These are phyloP conservation scores for Tipula vernalis DNA, from an alignment of 2,888 invertebrate genomes.

Conservation along the genomic window DNA sequence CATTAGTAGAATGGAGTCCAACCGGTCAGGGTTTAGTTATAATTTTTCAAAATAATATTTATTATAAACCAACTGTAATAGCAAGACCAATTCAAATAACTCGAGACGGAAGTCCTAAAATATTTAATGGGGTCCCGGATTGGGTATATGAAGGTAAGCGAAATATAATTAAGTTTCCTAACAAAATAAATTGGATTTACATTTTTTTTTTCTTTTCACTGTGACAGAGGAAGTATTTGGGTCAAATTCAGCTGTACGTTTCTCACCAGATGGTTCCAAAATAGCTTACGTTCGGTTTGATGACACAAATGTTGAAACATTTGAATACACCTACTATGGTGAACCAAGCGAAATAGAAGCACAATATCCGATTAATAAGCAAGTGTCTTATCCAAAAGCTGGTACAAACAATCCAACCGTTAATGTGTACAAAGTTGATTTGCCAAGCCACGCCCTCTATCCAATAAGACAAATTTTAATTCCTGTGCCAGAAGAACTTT, in stretches of 20 bases:
- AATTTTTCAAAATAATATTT: constrained; percentile 64
- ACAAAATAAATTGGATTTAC: neutral
- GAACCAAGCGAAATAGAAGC: constrained; percentile 55
- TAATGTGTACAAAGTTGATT: constrained; percentile 45
- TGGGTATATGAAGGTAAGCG: constrained; percentile 88
- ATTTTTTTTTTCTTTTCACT: no score
- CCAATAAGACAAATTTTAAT: neutral
- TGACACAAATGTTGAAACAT: constrained; percentile 56
- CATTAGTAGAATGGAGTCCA: constrained; percentile 51
- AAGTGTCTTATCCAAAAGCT: constrained; percentile 70
- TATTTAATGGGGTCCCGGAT: constrained; percentile 81
- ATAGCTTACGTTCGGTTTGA: constrained; percentile 73
- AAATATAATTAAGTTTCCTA: constrained; percentile 14
- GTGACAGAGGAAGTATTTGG: constrained; percentile 75
- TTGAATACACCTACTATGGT: constrained; percentile 72
- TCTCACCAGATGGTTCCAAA: constrained; percentile 65
- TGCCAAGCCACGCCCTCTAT: constrained; percentile 28
- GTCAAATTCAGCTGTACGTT: constrained; percentile 79
- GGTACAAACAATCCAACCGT: constrained; percentile 58
- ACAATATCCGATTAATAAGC: constrained; percentile 64
- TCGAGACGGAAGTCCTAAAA: constrained; percentile 44
- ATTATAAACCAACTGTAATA: constrained; percentile 45
- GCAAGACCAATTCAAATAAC: constrained; percentile 45
- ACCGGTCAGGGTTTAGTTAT: constrained; percentile 56
- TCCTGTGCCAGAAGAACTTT: constrained; percentile 25